Evolutionary conservation across 2,888 invertebrate species (phyloP).

Genomic region (Napeogenes inachia): DNA sequence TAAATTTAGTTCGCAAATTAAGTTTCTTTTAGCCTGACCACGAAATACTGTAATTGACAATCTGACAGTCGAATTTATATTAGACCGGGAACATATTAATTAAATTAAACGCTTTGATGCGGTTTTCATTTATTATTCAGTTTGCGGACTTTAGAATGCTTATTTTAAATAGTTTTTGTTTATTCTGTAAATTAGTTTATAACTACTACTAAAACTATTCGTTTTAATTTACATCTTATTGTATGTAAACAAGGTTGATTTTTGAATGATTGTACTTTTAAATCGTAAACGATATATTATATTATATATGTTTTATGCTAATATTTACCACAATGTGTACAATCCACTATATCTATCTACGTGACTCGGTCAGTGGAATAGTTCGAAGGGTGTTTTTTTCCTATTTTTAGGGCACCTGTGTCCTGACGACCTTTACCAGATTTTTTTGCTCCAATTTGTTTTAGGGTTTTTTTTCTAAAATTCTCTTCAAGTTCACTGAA

Average conservation of each 20-base stretch:
- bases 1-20: no score
- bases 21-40: neutral
- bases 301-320: no score
- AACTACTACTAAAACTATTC: neutral
- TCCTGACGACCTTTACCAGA: slow-evolving; percentile 36
- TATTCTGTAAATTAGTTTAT: neutral
- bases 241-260: no score
- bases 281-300: no score
- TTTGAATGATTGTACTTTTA: no score
- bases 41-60: slow-evolving; percentile 21
- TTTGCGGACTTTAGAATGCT: neutral
- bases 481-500: slow-evolving; percentile 18
- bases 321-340: slow-evolving; percentile 23
- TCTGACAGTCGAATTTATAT: slow-evolving; percentile 15
- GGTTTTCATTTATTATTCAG: slow-evolving; percentile 20
- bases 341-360: slow-evolving; percentile 34
- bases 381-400: slow-evolving; percentile 53
- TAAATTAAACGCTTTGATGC: slow-evolving; percentile 16
- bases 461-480: slow-evolving; percentile 28
- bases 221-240: neutral
- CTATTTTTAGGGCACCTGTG: slow-evolving; percentile 57
- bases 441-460: slow-evolving; percentile 34
- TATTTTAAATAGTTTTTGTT: slow-evolving; percentile 4
- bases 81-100: slow-evolving; percentile 18
- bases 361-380: slow-evolving; percentile 45